Conservation (phyloP, 2,888 invertebrate genomes). For the Loripinus fragilis region DNA sequence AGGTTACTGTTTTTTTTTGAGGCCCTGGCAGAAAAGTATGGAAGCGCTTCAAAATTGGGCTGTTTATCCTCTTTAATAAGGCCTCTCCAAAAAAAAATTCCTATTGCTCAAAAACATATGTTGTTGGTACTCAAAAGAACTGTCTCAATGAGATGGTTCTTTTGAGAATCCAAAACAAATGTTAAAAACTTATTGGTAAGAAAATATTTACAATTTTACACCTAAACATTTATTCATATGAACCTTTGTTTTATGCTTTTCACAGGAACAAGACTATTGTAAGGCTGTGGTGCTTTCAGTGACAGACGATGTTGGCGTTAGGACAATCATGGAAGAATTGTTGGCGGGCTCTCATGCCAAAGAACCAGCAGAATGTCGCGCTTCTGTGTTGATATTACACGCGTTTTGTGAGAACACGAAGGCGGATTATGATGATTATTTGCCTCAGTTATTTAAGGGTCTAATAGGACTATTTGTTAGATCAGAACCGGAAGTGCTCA, state of each 20-base stretch:
- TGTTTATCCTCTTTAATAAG: no score
- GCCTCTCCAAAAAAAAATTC: no score
- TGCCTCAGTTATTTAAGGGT: constrained; percentile 94
- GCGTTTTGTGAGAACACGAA: constrained; percentile 95
- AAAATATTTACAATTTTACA: no score
- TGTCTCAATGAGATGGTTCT: no score
- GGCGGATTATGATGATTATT: constrained; percentile 93
- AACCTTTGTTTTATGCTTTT: background rate
- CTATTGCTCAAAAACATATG: no score
- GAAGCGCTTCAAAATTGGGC: no score
- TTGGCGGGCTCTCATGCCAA: constrained; percentile 87
- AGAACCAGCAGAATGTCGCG: constrained; percentile 87
- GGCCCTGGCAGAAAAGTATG: no score
- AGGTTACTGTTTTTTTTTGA: no score
- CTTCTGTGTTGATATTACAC: constrained; percentile 93
- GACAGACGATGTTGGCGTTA: constrained; percentile 90
- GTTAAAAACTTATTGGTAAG: no score
- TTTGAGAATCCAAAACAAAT: no score
- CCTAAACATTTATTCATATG: no score
- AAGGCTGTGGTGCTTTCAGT: constrained; percentile 96
- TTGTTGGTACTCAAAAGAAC: no score
- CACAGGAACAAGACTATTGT: constrained; percentile 93
- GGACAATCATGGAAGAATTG: constrained; percentile 93
- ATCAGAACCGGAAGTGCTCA: constrained; percentile 90
- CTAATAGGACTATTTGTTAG: constrained; percentile 93